Conservation (phyloP, 2,113 vertebrate species). For the Labeo rohita region DNA sequence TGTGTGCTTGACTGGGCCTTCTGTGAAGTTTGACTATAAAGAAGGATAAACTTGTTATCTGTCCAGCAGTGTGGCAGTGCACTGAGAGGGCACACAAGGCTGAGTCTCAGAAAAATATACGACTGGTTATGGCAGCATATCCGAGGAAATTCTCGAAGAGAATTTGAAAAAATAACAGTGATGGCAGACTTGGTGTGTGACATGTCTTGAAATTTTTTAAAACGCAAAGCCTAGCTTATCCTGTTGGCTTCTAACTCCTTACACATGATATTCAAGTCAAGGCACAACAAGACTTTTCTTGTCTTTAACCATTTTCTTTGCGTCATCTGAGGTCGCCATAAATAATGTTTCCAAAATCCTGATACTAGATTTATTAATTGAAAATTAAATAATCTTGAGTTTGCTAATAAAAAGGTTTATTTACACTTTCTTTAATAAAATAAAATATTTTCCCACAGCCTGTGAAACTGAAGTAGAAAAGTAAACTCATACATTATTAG, state of each 20-base stretch:
- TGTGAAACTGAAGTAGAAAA: not conserved
- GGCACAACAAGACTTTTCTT: not conserved
- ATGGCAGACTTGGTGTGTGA: constrained; percentile 12
- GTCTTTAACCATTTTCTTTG: not conserved
- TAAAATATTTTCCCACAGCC: not conserved
- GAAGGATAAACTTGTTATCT: constrained; percentile 48
- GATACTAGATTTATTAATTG: too few species aligned
- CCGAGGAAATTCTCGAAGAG: not conserved
- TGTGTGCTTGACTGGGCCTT: constrained; percentile 32
- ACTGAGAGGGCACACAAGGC: constrained; percentile 6
- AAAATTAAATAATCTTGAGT: not conserved
- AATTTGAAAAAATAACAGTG: not conserved
- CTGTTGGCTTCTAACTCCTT: not conserved
- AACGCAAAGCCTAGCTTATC: constrained; percentile 1
- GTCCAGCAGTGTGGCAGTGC: constrained; percentile 27
- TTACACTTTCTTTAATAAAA: not conserved
- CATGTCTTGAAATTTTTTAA: not conserved
- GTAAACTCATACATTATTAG: not conserved
- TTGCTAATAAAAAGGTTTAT: not conserved
- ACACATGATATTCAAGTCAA: not conserved
- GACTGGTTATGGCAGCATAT: not conserved
- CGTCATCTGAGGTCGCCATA: not conserved
- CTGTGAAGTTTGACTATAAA: constrained; percentile 32
- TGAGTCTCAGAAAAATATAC: not conserved
- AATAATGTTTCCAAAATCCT: not conserved